Conservation (phyloP, 2,888 invertebrate genomes). For the Drosophila basisetae region DNA sequence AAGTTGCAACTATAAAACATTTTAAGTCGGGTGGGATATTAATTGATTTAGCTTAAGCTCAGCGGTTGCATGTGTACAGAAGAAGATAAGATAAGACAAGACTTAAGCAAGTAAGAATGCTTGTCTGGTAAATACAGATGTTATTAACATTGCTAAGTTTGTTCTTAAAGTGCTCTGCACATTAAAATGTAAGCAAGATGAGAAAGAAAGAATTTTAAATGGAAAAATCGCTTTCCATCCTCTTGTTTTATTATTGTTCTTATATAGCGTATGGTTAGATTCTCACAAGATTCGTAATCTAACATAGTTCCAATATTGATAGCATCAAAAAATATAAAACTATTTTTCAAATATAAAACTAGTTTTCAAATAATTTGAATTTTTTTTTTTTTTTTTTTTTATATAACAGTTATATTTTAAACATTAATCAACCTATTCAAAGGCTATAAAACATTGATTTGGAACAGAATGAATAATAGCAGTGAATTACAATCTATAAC, state of each 20-base stretch:
- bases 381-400: too few relatives aligned
- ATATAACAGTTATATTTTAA: too few relatives aligned
- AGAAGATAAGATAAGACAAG: background rate
- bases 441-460: too few relatives aligned
- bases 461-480: too few relatives aligned
- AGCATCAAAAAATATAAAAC: background rate
- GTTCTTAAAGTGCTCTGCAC: background rate
- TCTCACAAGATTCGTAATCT: background rate
- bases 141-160: background rate
- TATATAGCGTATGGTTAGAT: too few relatives aligned
- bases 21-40: background rate
- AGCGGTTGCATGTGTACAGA: background rate
- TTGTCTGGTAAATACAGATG: background rate
- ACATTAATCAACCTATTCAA: too few relatives aligned
- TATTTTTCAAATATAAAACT: background rate
- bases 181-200: background rate
- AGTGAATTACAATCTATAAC: too few relatives aligned
- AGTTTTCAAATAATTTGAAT: too few relatives aligned
- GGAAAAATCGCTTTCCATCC: background rate
- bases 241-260: too few relatives aligned
- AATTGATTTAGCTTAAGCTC: constrained; percentile 13
- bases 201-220: background rate
- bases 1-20: constrained; percentile 8
- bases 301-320: background rate
- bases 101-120: background rate